Evolutionary conservation across 2,113 vertebrate species (phyloP).

Genomic region (Microtus oregoni): DNA sequence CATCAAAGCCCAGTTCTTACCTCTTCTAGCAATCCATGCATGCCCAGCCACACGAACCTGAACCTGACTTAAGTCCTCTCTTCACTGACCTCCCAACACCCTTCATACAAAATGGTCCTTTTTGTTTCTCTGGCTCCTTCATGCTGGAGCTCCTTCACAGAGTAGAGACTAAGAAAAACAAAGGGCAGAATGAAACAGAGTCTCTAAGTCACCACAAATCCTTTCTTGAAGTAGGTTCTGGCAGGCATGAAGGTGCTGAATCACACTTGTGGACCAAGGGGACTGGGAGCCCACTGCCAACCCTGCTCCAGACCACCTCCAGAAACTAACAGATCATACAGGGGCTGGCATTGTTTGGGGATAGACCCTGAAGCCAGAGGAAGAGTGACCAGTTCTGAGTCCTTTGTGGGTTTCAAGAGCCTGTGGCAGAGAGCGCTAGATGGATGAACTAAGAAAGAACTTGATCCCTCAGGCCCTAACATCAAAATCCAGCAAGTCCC

Average conservation of each 20-base stretch:
- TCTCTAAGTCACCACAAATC: neutral
- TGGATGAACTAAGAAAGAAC: neutral
- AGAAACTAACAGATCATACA: neutral
- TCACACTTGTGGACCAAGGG: neutral
- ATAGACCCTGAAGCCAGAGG: neutral
- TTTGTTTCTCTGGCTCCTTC: neutral
- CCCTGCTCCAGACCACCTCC: too few relatives aligned
- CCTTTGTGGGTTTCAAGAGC: neutral
- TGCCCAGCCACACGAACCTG: neutral
- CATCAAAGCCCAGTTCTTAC: neutral
- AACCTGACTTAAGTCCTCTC: neutral
- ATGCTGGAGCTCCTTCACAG: neutral
- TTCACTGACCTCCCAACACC: neutral
- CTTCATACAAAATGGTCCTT: neutral
- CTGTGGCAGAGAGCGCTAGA: accelerated
- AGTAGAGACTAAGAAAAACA: neutral
- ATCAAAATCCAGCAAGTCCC: neutral
- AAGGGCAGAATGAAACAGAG: too few relatives aligned
- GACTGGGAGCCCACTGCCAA: neutral
- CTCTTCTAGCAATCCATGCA: neutral
- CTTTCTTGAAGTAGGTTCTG: neutral
- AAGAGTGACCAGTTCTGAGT: too few relatives aligned
- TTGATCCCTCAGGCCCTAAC: neutral
- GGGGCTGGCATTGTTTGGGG: accelerated
- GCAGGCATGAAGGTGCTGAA: neutral